Conservation (phyloP, 2,888 invertebrate species). For the Kryphioiulus occultus region DNA sequence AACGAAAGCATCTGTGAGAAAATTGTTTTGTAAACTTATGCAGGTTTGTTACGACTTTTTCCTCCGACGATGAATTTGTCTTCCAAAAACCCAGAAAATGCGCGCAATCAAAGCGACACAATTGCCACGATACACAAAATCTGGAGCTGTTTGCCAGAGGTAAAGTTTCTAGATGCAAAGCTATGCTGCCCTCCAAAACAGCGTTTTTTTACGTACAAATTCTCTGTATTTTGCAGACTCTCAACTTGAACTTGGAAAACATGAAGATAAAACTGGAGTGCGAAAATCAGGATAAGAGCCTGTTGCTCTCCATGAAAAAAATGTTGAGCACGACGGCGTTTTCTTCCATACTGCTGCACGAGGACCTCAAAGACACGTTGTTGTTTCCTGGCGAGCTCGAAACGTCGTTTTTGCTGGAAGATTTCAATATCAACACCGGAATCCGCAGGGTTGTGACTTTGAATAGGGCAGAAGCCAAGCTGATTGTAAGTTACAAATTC, state of each 20-base stretch:
- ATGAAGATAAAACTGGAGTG: background rate
- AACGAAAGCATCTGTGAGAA: background rate
- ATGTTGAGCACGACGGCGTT: background rate
- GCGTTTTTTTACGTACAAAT: background rate
- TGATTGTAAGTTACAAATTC: slow-evolving; percentile 16
- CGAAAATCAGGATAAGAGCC: slow-evolving; percentile 12
- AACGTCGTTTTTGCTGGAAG: slow-evolving; percentile 28
- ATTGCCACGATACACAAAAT: background rate
- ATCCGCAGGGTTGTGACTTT: slow-evolving; percentile 3
- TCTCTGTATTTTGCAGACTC: background rate
- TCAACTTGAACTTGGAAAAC: slow-evolving; percentile 39
- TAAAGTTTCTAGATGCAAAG: background rate
- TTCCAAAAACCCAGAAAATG: background rate
- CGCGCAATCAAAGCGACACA: background rate
- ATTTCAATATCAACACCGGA: slow-evolving; percentile 21
- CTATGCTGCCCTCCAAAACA: background rate
- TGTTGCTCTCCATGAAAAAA: slow-evolving; percentile 35
- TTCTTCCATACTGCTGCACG: background rate
- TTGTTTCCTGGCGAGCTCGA: background rate
- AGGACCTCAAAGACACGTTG: background rate
- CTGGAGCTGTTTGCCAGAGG: background rate
- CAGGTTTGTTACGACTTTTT: background rate
- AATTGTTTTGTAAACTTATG: background rate
- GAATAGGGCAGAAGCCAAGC: slow-evolving; percentile 37
- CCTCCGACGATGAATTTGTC: background rate